Evolutionary conservation across 2,888 invertebrate genomes (phyloP).

Genomic region (Machimus rusticus): DNA sequence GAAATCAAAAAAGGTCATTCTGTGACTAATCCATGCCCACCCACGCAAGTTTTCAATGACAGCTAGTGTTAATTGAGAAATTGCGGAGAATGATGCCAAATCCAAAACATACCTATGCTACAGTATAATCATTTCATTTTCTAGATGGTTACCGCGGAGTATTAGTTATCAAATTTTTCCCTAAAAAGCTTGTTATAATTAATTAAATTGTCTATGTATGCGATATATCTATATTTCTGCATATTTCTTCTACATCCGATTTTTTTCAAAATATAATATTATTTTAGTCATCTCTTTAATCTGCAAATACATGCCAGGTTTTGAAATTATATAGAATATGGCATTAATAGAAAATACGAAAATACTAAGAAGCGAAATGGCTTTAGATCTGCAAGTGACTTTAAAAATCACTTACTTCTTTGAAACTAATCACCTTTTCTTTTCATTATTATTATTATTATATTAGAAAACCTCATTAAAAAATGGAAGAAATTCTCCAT

Average conservation of each 20-base stretch:
- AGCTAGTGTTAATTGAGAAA: neutral
- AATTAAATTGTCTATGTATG: neutral
- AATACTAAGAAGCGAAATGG: neutral
- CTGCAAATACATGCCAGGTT: neutral
- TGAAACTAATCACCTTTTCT: neutral
- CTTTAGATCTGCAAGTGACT: neutral
- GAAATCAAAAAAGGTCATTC: neutral
- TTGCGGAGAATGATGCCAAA: neutral
- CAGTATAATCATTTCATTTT: neutral
- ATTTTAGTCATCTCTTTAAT: neutral
- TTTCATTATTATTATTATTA: neutral
- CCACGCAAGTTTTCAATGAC: neutral
- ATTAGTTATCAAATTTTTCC: neutral
- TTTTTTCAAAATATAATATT: neutral
- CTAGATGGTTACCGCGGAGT: neutral
- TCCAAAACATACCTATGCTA: neutral
- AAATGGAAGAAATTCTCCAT: neutral
- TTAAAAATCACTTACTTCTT: neutral
- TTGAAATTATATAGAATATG: too few species aligned
- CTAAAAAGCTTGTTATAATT: neutral
- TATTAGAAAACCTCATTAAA: neutral
- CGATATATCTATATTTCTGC: neutral
- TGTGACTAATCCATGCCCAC: neutral
- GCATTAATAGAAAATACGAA: neutral
- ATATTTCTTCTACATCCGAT: too few species aligned